These are phyloP conservation scores for Dasyprocta punctata DNA, from an alignment of 2,113 vertebrate species.

Conservation along the genomic window DNA sequence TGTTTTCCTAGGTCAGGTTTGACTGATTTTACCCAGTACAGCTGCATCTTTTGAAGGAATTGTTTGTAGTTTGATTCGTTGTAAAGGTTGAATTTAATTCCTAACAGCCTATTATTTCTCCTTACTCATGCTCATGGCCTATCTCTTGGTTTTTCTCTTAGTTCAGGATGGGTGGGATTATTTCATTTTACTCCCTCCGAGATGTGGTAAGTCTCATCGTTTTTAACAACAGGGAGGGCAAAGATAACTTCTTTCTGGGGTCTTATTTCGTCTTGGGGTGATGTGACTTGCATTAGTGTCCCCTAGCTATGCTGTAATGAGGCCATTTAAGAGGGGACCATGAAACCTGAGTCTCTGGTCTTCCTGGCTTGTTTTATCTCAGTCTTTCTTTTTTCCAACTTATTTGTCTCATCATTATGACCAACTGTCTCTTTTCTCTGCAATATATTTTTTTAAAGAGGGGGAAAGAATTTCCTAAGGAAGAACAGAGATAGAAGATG, in stretches of 20 bases:
- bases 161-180: background rate
- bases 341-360: background rate
- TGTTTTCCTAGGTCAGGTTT: conserved; percentile 57
- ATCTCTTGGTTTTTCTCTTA: conserved; percentile 1
- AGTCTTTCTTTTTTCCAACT: background rate
- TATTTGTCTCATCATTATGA: background rate
- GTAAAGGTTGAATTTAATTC: conserved; percentile 12
- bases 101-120: background rate
- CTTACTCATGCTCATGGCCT: background rate
- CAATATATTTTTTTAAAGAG: background rate
- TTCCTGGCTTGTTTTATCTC: background rate
- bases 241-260: too few relatives aligned
- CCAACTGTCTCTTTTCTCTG: background rate
- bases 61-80: conserved; percentile 6
- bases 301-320: too few relatives aligned
- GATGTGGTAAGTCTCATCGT: too few relatives aligned
- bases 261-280: too few relatives aligned
- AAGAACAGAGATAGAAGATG: background rate
- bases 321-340: background rate
- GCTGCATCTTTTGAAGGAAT: conserved; percentile 11
- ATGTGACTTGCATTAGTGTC: too few relatives aligned
- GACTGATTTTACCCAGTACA: background rate
- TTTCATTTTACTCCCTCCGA: background rate
- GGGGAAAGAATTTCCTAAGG: background rate
- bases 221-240: too few relatives aligned